Evolutionary conservation across 2,888 invertebrate species (phyloP).

Genomic region (Noctua janthina): DNA sequence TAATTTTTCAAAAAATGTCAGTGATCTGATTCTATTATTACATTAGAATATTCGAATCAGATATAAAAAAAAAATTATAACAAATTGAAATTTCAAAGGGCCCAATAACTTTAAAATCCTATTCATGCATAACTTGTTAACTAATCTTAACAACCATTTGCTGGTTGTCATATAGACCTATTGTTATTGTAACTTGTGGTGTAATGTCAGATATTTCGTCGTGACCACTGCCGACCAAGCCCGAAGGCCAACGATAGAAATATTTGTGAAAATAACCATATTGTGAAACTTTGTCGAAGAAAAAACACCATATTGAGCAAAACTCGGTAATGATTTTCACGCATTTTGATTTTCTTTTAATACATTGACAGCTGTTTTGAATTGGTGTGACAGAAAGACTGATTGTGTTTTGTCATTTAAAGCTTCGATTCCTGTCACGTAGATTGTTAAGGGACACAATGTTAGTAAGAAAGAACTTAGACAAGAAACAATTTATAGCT

Average conservation of each 20-base stretch:
- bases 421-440: neutral
- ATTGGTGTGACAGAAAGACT: conserved; percentile 16
- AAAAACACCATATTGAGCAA: conserved; percentile 38
- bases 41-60: neutral
- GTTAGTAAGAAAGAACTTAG: neutral
- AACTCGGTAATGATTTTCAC: conserved; percentile 35
- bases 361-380: conserved; percentile 10
- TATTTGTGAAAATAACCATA: conserved; percentile 55
- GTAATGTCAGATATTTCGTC: conserved; percentile 57
- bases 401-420: conserved; percentile 2
- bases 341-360: conserved; percentile 39
- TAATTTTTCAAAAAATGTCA: neutral
- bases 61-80: neutral
- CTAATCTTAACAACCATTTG: neutral
- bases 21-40: neutral
- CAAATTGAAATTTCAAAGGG: neutral
- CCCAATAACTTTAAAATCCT: neutral
- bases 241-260: conserved; percentile 61
- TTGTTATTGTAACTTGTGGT: conserved; percentile 44
- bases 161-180: conserved; percentile 24
- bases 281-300: conserved; percentile 31
- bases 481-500: neutral
- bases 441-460: neutral
- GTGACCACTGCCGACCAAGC: conserved; percentile 50
- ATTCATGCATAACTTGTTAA: neutral